phyloP scores from a whole-genome alignment of 1,140 invertebrate genomes.

The Dysdera silvatica region DNA sequence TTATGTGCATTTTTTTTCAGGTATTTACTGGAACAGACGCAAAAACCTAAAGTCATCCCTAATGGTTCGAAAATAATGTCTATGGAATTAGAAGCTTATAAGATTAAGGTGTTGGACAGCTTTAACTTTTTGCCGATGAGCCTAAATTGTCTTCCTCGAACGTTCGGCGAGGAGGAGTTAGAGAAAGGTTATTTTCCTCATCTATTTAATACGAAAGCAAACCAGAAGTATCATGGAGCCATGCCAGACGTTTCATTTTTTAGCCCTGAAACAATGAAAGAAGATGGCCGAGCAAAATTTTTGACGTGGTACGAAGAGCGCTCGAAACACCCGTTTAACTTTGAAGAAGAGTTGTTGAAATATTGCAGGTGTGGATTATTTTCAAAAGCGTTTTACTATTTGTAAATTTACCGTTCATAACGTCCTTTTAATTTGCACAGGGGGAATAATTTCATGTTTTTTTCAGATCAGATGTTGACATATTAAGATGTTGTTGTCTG shows the following conservation, averaged over 20 bases:
- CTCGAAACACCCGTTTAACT: neutral
- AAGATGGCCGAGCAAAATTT: slow-evolving; percentile 3
- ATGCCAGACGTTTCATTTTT: neutral
- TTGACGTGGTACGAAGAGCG: slow-evolving; percentile 12
- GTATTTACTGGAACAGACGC: neutral
- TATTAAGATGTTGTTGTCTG: too few species aligned
- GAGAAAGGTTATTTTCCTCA: slow-evolving; percentile 20
- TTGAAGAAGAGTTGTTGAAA: neutral
- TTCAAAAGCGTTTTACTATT: neutral
- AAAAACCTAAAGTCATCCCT: neutral
- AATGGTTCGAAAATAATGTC: neutral
- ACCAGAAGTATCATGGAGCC: neutral
- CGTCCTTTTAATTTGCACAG: neutral
- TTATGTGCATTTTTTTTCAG: neutral
- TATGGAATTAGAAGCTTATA: neutral
- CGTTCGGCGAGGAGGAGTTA: neutral
- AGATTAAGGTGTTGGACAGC: neutral
- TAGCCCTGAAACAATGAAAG: slow-evolving; percentile 3
- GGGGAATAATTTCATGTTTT: neutral
- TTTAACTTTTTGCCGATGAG: slow-evolving; percentile 1
- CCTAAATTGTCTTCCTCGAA: neutral
- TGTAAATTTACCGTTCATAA: neutral
- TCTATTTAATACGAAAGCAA: neutral
- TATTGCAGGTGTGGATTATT: neutral
- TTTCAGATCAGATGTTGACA: too few species aligned